Conservation (phyloP, 2,797 vertebrate genomes). For the Ctenopoma multispine region DNA sequence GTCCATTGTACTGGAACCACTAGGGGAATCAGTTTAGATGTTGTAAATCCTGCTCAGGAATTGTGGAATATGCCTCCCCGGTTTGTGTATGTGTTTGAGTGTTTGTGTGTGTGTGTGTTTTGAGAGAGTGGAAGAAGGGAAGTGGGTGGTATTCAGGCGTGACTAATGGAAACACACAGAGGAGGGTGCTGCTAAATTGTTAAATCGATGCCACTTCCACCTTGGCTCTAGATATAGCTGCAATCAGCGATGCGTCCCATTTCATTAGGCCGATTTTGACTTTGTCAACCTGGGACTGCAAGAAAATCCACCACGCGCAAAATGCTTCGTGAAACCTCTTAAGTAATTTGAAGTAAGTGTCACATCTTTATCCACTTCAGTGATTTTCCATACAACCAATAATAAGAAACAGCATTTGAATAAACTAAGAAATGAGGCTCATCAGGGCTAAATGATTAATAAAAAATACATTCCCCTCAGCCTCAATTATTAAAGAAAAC, state of each 20-base stretch:
- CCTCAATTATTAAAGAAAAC: slow-evolving; percentile 48
- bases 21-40: slow-evolving; percentile 23
- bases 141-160: slow-evolving; percentile 90
- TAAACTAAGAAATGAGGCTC: slow-evolving; percentile 36
- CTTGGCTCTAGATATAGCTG: slow-evolving; percentile 92
- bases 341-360: slow-evolving; percentile 72
- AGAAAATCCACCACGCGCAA: slow-evolving; percentile 85
- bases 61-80: slow-evolving; percentile 42
- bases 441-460: slow-evolving; percentile 39
- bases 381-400: slow-evolving; percentile 29
- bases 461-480: slow-evolving; percentile 26
- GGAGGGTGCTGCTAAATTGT: slow-evolving; percentile 90
- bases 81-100: slow-evolving; percentile 26
- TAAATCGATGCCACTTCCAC: slow-evolving; percentile 96
- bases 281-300: slow-evolving; percentile 89
- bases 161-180: slow-evolving; percentile 93
- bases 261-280: slow-evolving; percentile 96
- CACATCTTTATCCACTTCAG: slow-evolving; percentile 55
- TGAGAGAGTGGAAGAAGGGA: slow-evolving; percentile 74
- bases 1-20: slow-evolving; percentile 59
- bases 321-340: slow-evolving; percentile 87
- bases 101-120: slow-evolving; percentile 57
- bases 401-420: slow-evolving; percentile 1
- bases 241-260: slow-evolving; percentile 95
- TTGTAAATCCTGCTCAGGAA: slow-evolving; percentile 48